Percentiles rank a stretch among this genome's conserved stretches.
These are phyloP conservation scores for Portunus trituberculatus DNA, from an alignment of 1,140 invertebrate genomes.

Conservation along the genomic window DNA sequence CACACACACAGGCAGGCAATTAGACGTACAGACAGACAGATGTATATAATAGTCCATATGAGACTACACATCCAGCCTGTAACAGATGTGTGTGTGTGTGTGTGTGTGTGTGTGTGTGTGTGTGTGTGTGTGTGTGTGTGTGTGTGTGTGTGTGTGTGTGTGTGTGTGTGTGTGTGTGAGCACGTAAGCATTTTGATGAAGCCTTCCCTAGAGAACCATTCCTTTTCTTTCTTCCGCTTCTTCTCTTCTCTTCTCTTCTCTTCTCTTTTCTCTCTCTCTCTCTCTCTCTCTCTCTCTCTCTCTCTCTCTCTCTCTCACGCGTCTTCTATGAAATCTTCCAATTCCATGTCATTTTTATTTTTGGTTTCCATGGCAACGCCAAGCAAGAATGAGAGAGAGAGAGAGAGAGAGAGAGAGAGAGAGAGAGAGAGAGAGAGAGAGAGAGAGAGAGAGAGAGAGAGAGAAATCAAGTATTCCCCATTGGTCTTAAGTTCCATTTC, in stretches of 20 bases:
- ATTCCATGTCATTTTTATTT: too few relatives aligned
- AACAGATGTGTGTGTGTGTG: too few relatives aligned
- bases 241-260: not conserved
- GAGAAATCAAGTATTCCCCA: not conserved
- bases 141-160: too few relatives aligned
- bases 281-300: constrained; percentile 29
- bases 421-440: not conserved
- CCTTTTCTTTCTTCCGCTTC: not conserved
- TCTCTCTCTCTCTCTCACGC: not conserved
- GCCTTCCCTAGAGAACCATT: too few relatives aligned
- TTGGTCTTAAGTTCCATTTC: too few relatives aligned
- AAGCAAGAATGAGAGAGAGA: not conserved
- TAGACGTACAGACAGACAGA: not conserved
- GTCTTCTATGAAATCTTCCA: too few relatives aligned
- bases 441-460: constrained; percentile 35
- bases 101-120: too few relatives aligned
- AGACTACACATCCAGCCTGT: not conserved
- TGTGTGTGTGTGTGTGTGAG: too few relatives aligned
- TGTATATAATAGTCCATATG: not conserved
- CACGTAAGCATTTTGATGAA: too few relatives aligned
- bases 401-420: constrained; percentile 29
- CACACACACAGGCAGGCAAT: not conserved
- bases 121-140: too few relatives aligned
- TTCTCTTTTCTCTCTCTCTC: not conserved
- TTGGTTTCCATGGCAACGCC: too few relatives aligned